Conservation (phyloP, 2,888 invertebrate genomes). For the Thalpophila matura region DNA sequence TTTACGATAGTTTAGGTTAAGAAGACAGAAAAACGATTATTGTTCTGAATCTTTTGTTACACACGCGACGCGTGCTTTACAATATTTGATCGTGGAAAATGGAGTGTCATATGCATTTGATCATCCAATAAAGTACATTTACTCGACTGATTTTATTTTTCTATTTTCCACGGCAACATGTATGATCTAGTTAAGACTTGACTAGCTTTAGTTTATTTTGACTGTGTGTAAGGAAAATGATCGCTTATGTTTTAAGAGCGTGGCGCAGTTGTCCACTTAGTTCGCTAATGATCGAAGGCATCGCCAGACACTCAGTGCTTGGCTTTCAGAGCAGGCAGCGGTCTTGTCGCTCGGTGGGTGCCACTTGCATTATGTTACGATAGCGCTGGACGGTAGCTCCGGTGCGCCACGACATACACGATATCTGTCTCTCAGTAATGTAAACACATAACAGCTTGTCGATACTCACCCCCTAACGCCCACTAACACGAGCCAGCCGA, state of each 20-base stretch:
- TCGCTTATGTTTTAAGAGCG: slow-evolving; percentile 75
- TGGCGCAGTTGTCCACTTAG: slow-evolving; percentile 67
- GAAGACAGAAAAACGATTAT: slow-evolving; percentile 57
- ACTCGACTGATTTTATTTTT: slow-evolving; percentile 78
- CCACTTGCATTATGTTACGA: slow-evolving; percentile 57
- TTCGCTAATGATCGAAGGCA: slow-evolving; percentile 66
- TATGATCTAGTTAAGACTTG: slow-evolving; percentile 53
- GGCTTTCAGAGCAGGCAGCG: slow-evolving; percentile 59
- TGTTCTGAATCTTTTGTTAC: slow-evolving; percentile 57
- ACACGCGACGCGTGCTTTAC: slow-evolving; percentile 58
- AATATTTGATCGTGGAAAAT: slow-evolving; percentile 79
- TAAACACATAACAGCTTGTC: slow-evolving; percentile 76
- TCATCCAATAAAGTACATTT: slow-evolving; percentile 76
- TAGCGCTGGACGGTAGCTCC: slow-evolving; percentile 53
- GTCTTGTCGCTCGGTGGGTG: slow-evolving; percentile 69
- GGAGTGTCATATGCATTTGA: slow-evolving; percentile 71
- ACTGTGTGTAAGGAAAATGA: slow-evolving; percentile 65
- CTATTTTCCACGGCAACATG: slow-evolving; percentile 81
- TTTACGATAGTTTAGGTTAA: slow-evolving; percentile 61
- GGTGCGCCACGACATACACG: slow-evolving; percentile 47
- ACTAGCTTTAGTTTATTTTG: slow-evolving; percentile 53
- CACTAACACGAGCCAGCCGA: slow-evolving; percentile 73
- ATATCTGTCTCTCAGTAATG: slow-evolving; percentile 60
- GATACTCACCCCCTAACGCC: slow-evolving; percentile 76
- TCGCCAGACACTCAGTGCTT: slow-evolving; percentile 56